Evolutionary conservation across 1,140 invertebrate genomes (phyloP), one percentile per base, ranked within the genome.

Genomic region (Drosophila willistoni): DNA sequence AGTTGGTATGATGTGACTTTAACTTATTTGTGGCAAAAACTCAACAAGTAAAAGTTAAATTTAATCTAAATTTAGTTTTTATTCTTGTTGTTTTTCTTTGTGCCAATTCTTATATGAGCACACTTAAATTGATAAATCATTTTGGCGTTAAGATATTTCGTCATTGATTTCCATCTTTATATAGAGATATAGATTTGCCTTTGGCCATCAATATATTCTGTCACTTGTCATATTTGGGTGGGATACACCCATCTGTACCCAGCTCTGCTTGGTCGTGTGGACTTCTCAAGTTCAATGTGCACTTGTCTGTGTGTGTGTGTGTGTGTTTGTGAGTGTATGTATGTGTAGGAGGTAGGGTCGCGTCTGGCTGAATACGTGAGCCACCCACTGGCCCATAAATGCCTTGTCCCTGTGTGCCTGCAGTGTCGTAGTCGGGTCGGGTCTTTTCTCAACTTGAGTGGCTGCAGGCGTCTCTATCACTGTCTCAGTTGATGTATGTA

Each of bases 241-340:
- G 29, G 29, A 1, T 51, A 51, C 19, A 10, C 17, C 44, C 17
- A 22, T 12, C 44, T 47, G 17, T 17, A 19, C 17, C 3, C 17
- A 14, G 41, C 41, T 17, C 19, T 9, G 41, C 36, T 62, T 12
- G 33, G 44, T 54, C 44, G 47, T 36, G 17, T 60, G 44, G 62
- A 55, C 36, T 75, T 60, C 62, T 90, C 84, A 89, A 89, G 84
- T 89, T 89, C 84, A 89, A 89, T 77, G 64, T 78, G 80, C 84
- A 89, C 77, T 89, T 84, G 39, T 61, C 17, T 54, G 29, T 19
- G 62, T 25, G 39, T 61, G 22, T 54, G 29, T 19, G 62, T 25
- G 54, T 42, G 44, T 47, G 51, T 62, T 7, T 54, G 60, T 9
- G 7, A 2, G 25, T 25, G 25, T 25, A 7, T 29, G 25, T 29